Evolutionary conservation across 2,113 vertebrate species (phyloP), one percentile per base, ranked within the genome.

Genomic region (mouse (Mus musculus)): DNA sequence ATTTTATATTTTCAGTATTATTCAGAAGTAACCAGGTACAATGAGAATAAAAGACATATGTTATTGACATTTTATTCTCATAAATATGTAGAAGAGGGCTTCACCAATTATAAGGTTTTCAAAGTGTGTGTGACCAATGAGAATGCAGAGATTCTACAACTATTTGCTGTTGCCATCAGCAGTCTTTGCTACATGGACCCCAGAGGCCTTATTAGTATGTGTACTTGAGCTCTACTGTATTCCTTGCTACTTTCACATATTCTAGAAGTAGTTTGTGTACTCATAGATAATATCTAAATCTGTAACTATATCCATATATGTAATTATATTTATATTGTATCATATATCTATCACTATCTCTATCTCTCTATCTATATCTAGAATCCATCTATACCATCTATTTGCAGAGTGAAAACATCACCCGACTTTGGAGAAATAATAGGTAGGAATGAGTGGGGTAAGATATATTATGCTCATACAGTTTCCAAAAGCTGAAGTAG

Each of bases 1-100:
- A 84, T 95, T 90, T 82, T 82, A 7, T 76, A 36, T 88, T 88
- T 89, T 88, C 36, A 73, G 26, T 3, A 78, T 84, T 69, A 75
- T 52, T 88, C 52, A 91, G 85, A 89, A 95, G 73, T 84, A 75
- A 86, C 56, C 2, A 63, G 42, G 1, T 91, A 7, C 69, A 93
- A 84, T 52, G 54, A 95, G 28, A 19, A 42, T 22, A 3, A 52
- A n/a, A 56, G 56, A 80, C 11, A 30, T 54, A 54, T 65, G n/a
- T 59, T 75, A 46, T 61, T 87, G 30, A 1, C 16, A 33, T 33
- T 94, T 94, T 36, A 12, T 93, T 61, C 71, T 94, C 20, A 92
- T 90, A 33, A 33, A n/a, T 67, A 49, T 69, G 3, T 81, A 78
- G 7, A 78, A 49, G 12, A 67, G 26, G 7, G 71, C 3, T 90